phyloP scores from a whole-genome alignment of 2,113 vertebrate species.

The Xerus inauris region DNA sequence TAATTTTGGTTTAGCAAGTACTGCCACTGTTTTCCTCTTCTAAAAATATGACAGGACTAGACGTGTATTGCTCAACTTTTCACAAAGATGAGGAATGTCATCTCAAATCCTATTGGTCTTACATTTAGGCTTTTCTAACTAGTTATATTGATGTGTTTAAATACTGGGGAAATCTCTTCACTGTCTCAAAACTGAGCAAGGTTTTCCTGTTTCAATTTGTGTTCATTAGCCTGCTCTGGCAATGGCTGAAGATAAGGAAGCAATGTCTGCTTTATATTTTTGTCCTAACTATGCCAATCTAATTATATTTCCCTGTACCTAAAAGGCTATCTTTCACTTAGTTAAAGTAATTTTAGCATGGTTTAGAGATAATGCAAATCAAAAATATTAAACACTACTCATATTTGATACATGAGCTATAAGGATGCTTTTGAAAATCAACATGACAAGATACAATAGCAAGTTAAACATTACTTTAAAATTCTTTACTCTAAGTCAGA shows the following conservation, averaged over 20 bases:
- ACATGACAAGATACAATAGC: background rate
- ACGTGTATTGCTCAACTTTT: background rate
- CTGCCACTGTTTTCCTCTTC: background rate
- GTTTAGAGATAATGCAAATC: background rate
- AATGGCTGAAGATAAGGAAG: background rate
- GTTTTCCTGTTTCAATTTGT: background rate
- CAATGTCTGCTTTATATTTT: background rate
- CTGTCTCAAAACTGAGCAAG: background rate
- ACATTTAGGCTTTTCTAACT: background rate
- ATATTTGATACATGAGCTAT: background rate
- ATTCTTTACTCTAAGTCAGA: background rate
- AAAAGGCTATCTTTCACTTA: background rate
- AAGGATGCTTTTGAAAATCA: background rate
- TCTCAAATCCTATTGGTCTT: background rate
- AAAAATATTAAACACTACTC: background rate
- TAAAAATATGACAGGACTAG: background rate
- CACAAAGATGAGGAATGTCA: background rate
- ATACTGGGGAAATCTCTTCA: background rate
- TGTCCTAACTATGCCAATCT: background rate
- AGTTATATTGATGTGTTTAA: background rate
- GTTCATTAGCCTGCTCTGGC: background rate
- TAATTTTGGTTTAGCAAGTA: background rate
- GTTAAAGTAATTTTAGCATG: background rate
- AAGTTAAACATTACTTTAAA: constrained; percentile 46
- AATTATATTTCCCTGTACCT: background rate